Base-by-base conservation (phyloP, 2,888 invertebrate species). In the Cantharis rufa region DNA sequence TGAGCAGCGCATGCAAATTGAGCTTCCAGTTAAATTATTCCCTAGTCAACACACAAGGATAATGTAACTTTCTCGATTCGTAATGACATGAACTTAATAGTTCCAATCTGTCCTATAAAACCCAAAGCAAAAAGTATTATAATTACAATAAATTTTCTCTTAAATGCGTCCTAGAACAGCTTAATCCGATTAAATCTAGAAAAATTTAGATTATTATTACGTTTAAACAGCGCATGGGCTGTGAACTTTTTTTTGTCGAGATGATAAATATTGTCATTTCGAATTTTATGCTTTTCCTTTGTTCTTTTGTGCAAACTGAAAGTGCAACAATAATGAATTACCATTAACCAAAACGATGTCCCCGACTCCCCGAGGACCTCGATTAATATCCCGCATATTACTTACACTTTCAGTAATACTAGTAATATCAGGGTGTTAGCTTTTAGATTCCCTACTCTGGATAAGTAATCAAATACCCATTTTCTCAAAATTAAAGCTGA, bases 21-120 rank as follows among this genome's bases (percentile, higher is more conserved):
- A 15, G 27, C 62, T 62, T 73, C 69, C 61, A 68, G 61, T 68
- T 62, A 66, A 21, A 72, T 72, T 72, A 72, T 48, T 15, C 66
- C n/a, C 61, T 18, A 21, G 48, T 68, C 18, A 61, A 28, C 68
- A 61, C 72, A 72, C 48, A 48, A 70, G 64, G 64, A 62, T 70
- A 70, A 70, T 48, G 16, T 32, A 48, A 70, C 48, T 70, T n/a
- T 32, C 21, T 70, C 28, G n/a, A 62, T 32, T 66, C 64, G 64
- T 21, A 66, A 21, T 21, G 64, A 66, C 64, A 66, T 24, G 24
- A 66, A 21, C 21, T 66, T 66, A 21, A 66, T 66, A 21, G 24
- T 66, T 66, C n/a, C 48, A 48, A 48, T 48, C 48, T 48, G 48
- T 48, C n/a, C 48, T 48, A 48, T 48, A 48, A 48, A 48, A 48